Conservation (phyloP, 1,140 invertebrate species). For the Sycophila sp. region DNA sequence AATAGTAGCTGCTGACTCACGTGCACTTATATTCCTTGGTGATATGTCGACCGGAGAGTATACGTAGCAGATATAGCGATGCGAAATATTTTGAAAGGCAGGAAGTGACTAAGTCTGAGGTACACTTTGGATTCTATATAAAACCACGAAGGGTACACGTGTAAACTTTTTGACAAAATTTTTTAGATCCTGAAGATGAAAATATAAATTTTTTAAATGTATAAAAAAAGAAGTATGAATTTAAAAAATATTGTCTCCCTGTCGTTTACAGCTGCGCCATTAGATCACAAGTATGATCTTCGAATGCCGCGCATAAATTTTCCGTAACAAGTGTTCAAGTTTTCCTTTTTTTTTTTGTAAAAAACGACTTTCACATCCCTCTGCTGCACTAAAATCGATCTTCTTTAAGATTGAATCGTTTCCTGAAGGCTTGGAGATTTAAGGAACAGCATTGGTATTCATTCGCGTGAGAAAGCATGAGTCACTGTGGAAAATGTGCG, state of each 20-base stretch:
- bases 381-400: neutral
- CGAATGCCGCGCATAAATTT: too few species aligned
- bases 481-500: neutral
- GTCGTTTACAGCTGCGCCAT: too few species aligned
- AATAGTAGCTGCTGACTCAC: neutral
- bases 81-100: neutral
- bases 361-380: neutral
- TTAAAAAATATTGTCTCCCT: too few species aligned
- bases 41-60: too few species aligned
- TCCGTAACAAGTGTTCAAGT: neutral
- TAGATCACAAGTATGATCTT: too few species aligned
- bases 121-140: too few species aligned
- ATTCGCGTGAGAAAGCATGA: slow-evolving; percentile 24
- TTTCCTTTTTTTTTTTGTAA: neutral
- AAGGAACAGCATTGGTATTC: slow-evolving; percentile 2
- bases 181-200: too few species aligned
- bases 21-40: too few species aligned
- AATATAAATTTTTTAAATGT: neutral
- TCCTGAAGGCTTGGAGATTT: neutral
- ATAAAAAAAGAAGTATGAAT: too few species aligned
- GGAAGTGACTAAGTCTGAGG: slow-evolving; percentile 2
- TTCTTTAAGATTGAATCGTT: neutral
- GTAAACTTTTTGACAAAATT: too few species aligned
- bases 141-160: neutral
- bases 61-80: neutral